Conservation (phyloP, 2,797 vertebrate species). For the Kryptolebias ocellatus region DNA sequence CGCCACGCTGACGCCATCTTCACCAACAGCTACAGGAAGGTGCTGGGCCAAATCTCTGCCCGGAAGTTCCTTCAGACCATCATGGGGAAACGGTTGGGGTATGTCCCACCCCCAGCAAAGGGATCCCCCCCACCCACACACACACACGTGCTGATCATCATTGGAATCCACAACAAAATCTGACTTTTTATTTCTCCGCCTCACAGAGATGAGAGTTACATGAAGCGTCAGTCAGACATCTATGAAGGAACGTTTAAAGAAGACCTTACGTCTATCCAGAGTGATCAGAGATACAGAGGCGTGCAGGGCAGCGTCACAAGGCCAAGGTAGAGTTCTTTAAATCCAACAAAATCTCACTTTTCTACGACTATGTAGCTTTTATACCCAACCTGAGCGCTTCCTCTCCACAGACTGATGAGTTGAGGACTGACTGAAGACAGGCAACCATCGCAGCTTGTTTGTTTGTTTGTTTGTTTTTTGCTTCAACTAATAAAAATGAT, state of each 20-base stretch:
- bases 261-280: slow-evolving; percentile 76
- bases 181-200: background rate
- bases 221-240: slow-evolving; percentile 76
- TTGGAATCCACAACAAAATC: background rate
- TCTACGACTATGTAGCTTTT: background rate
- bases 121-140: no score
- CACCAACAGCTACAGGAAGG: slow-evolving; percentile 92
- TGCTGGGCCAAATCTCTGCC: slow-evolving; percentile 91
- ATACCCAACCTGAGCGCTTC: slow-evolving; percentile 22
- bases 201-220: slow-evolving; percentile 64
- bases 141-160: background rate
- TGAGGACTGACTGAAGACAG: slow-evolving; percentile 19
- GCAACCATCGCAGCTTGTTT: slow-evolving; percentile 19
- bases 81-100: slow-evolving; percentile 90
- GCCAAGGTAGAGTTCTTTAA: slow-evolving; percentile 46
- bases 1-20: slow-evolving; percentile 95
- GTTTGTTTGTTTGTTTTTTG: background rate
- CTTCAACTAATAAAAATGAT: slow-evolving; percentile 13
- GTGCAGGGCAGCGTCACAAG: slow-evolving; percentile 41
- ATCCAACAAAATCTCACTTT: no score
- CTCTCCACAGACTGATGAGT: slow-evolving; percentile 54
- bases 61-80: slow-evolving; percentile 92
- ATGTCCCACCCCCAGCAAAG: slow-evolving; percentile 44
- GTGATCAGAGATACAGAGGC: slow-evolving; percentile 70
- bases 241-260: slow-evolving; percentile 78